Percentiles rank a stretch among this genome's conserved stretches.
These are phyloP conservation scores for Thamnophis elegans DNA, from an alignment of 2,797 vertebrate species.

Conservation along the genomic window DNA sequence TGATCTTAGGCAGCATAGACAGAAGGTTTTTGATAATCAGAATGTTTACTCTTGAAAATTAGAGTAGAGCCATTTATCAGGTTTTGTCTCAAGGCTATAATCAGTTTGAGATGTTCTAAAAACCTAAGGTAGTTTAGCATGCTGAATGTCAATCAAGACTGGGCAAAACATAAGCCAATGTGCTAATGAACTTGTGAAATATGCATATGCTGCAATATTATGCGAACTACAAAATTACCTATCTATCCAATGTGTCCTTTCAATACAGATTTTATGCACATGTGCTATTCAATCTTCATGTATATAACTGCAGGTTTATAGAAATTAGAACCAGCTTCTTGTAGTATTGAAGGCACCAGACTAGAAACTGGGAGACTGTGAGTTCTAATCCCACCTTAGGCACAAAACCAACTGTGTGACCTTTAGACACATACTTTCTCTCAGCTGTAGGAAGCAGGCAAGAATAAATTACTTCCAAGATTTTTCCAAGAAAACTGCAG, in stretches of 20 bases:
- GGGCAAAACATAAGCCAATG: constrained; percentile 43
- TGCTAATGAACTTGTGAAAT: constrained; percentile 50
- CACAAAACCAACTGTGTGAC: neutral
- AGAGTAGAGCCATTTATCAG: constrained; percentile 55
- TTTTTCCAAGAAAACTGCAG: neutral
- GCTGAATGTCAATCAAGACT: constrained; percentile 58
- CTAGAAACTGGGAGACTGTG: neutral
- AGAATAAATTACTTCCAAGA: neutral
- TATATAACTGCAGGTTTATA: neutral
- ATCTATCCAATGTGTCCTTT: constrained; percentile 16
- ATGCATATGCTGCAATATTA: constrained; percentile 35
- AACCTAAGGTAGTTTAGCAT: constrained; percentile 51
- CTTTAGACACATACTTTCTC: neutral
- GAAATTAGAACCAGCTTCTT: neutral
- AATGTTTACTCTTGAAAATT: constrained; percentile 67
- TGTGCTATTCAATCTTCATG: constrained; percentile 41
- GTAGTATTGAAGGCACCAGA: neutral
- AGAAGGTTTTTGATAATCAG: constrained; percentile 64
- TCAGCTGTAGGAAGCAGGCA: neutral
- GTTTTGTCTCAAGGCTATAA: constrained; percentile 60
- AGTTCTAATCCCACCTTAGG: neutral
- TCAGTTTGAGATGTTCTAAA: constrained; percentile 63
- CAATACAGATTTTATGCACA: constrained; percentile 5
- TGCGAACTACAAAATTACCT: constrained; percentile 30
- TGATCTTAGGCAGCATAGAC: constrained; percentile 54